Evolutionary conservation across 2,113 vertebrate genomes (phyloP), one percentile per base, ranked within the genome.

Genomic region (Brachyistius frenatus): DNA sequence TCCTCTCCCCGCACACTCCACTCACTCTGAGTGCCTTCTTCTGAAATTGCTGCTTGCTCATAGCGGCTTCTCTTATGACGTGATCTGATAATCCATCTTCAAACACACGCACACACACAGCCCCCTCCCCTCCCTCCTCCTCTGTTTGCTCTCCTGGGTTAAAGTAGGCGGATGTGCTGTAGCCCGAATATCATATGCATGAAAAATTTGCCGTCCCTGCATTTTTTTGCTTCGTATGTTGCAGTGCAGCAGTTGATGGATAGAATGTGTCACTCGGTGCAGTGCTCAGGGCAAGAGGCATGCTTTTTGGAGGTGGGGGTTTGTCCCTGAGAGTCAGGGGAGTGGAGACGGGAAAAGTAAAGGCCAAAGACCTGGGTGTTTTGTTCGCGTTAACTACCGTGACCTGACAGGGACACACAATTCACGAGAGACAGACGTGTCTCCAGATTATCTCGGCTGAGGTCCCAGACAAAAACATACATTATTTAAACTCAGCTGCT

Each of bases 51-150:
- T 66, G 76, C 88, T 80, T 36, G 71, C 79, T 83, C 56, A 80
- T 80, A 65, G 66, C 80, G 66, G 85, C 66, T 71, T 84, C 66
- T 78, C 80, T 75, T 10, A 30, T 87, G 90, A 91, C 62, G 78
- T 62, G 81, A 89, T 84, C 61, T 80, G 61, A 76, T 92, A 89
- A 92, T 93, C 90, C 85, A 83, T 92, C 90, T 91, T 92, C 81
- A 86, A 90, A 89, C 50, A 7, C 32, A 9, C 44, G 7, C 44
- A 2, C 44, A 7, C 44, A 9, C 44, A 7, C 4, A 9, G 10
- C 41, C 41, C 41, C 10, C 41, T 10, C 41, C 5, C 30, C 67
- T 9, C 46, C 52, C 2, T 37, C 37, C 5, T n/a, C 56, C 47
- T 23, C 23, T 23, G 23, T 49, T 14, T 3, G 0, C 67, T 84